phyloP scores from a whole-genome alignment of 2,113 vertebrate species.

The Cygnus atratus region DNA sequence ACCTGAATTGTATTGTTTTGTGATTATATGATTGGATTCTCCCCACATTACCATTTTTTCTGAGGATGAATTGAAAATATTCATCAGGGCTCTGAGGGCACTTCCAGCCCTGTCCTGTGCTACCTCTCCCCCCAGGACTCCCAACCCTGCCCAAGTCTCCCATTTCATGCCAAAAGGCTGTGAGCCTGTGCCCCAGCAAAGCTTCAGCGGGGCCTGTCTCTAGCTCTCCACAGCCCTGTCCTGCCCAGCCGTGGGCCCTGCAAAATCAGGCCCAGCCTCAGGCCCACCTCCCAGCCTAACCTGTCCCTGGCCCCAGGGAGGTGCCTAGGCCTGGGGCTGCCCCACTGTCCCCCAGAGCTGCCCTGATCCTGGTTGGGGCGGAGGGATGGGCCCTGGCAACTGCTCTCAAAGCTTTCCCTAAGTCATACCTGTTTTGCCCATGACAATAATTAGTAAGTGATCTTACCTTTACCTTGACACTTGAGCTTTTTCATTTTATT shows the following conservation, averaged over 20 bases:
- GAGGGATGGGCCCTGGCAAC: not conserved
- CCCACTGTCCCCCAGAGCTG: accelerated
- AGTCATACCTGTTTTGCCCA: too few relatives aligned
- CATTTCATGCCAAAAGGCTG: accelerated
- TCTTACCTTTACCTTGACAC: too few relatives aligned
- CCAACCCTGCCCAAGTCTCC: not conserved
- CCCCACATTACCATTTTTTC: not conserved
- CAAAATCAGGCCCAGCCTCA: accelerated
- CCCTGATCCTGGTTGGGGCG: not conserved
- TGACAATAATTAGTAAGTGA: too few relatives aligned
- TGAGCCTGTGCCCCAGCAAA: not conserved
- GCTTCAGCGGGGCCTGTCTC: accelerated
- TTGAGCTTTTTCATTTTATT: too few relatives aligned
- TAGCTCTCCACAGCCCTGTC: not conserved
- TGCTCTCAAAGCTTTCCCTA: too few relatives aligned
- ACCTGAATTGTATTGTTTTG: not conserved
- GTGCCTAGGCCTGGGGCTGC: not conserved
- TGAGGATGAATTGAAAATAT: not conserved
- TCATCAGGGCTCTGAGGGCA: not conserved
- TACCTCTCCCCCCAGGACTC: not conserved
- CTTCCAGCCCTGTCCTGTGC: too few relatives aligned
- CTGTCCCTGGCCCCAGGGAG: not conserved
- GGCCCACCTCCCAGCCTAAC: accelerated
- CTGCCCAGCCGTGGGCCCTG: too few relatives aligned
- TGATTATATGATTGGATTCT: not conserved